A percentile compares a stretch with the other conserved stretches of the same genome.
These are phyloP conservation scores for Caenorhabditis doughertyi DNA, from an alignment of 2,888 invertebrate species.

Conservation along the genomic window DNA sequence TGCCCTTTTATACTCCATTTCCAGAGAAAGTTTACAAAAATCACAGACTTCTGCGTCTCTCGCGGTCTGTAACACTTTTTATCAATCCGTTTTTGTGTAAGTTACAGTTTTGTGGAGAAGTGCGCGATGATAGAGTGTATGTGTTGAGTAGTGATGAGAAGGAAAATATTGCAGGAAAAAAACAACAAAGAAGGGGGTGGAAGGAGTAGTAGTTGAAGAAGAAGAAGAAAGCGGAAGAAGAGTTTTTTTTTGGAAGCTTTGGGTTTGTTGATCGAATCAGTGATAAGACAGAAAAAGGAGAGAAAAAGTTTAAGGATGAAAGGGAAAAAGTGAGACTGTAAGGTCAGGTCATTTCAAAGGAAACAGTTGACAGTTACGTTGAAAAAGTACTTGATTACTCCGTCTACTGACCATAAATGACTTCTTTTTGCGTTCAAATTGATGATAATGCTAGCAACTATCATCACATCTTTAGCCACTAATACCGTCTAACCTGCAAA, in stretches of 20 bases:
- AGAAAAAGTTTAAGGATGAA: constrained; percentile 21
- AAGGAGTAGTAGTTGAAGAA: too few species aligned
- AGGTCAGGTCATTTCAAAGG: constrained; percentile 14
- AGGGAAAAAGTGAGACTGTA: constrained; percentile 7
- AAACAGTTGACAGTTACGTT: constrained; percentile 18
- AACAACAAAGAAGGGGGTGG: constrained; percentile 48
- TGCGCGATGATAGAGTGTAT: constrained; percentile 51
- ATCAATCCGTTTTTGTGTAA: constrained; percentile 55
- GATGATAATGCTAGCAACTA: background rate
- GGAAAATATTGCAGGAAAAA: constrained; percentile 54
- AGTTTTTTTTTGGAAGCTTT: constrained; percentile 26
- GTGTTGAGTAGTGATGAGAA: constrained; percentile 24
- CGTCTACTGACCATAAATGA: constrained; percentile 20
- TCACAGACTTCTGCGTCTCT: constrained; percentile 36
- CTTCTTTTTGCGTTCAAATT: background rate
- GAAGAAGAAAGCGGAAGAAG: constrained; percentile 15
- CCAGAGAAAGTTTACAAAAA: constrained; percentile 61
- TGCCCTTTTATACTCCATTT: constrained; percentile 55
- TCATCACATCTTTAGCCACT: background rate
- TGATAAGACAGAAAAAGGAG: constrained; percentile 50
- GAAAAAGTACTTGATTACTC: background rate
- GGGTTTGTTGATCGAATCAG: constrained; percentile 55
- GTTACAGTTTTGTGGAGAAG: constrained; percentile 53
- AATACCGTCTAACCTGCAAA: too few species aligned
- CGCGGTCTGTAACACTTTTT: constrained; percentile 16